A percentile compares a stretch with the other conserved stretches of the same genome.
Evolutionary conservation across 2,888 invertebrate species (phyloP).

Genomic region (Pilophorus perplexus): DNA sequence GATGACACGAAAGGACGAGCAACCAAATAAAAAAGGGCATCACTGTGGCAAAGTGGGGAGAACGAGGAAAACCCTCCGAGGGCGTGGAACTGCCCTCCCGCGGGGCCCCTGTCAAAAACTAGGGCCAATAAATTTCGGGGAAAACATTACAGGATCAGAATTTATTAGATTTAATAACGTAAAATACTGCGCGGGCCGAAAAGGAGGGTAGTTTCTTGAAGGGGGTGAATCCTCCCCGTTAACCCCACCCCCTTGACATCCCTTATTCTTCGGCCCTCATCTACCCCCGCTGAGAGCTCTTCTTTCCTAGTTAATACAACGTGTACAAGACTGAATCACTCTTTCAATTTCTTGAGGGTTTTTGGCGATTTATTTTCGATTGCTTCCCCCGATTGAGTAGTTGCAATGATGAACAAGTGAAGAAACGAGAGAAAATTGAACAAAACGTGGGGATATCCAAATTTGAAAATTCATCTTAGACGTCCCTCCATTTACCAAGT

Average conservation of each 20-base stretch:
- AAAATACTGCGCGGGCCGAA: constrained; percentile 29
- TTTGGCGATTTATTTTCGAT: too few relatives aligned
- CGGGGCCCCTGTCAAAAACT: constrained; percentile 42
- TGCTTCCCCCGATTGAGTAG: too few relatives aligned
- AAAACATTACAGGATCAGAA: constrained; percentile 41
- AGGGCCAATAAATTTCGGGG: constrained; percentile 42
- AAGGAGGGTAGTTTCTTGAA: neutral
- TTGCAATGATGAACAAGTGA: too few relatives aligned
- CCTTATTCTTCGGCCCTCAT: neutral
- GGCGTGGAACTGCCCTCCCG: constrained; percentile 35
- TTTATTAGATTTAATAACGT: constrained; percentile 44
- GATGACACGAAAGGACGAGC: too few relatives aligned
- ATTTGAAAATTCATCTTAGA: too few relatives aligned
- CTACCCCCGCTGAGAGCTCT: neutral
- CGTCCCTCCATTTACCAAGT: too few relatives aligned
- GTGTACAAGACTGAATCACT: neutral
- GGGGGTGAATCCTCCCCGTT: neutral
- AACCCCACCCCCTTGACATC: neutral
- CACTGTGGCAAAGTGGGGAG: too few relatives aligned
- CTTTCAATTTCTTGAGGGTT: too few relatives aligned
- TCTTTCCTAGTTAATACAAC: neutral
- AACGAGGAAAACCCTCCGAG: neutral
- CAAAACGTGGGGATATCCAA: too few relatives aligned
- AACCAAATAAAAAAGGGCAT: too few relatives aligned
- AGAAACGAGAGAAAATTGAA: too few relatives aligned